Evolutionary conservation across 1,140 invertebrate species (phyloP).

Genomic region (Neodiprion fabricii): DNA sequence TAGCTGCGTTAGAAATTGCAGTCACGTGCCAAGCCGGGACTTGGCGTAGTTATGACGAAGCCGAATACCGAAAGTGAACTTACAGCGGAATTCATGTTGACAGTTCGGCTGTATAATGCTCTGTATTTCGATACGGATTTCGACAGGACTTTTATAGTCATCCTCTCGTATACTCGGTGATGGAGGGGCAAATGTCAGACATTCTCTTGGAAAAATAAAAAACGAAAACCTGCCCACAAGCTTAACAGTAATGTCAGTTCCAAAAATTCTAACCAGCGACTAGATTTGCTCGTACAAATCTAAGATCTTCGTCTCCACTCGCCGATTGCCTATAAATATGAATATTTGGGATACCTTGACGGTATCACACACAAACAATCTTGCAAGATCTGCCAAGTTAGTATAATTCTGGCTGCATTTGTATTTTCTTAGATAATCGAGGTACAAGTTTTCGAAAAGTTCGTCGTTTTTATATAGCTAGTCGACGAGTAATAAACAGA

Average conservation of each 20-base stretch:
- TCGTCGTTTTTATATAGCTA: too few relatives aligned
- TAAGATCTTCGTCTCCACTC: too few relatives aligned
- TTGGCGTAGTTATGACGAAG: not conserved
- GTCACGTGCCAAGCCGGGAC: not conserved
- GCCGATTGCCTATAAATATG: too few relatives aligned
- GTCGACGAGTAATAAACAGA: too few relatives aligned
- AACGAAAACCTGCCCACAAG: not conserved
- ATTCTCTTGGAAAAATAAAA: not conserved
- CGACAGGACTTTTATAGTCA: not conserved
- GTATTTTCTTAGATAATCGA: too few relatives aligned
- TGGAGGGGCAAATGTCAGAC: slow-evolving; percentile 3
- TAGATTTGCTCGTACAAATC: too few relatives aligned
- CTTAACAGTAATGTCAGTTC: not conserved
- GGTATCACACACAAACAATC: too few relatives aligned
- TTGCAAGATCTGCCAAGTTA: too few relatives aligned
- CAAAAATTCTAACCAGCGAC: too few relatives aligned
- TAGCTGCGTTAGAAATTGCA: not conserved
- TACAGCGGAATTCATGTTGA: not conserved
- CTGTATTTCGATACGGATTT: not conserved
- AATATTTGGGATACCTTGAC: too few relatives aligned
- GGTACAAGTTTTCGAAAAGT: too few relatives aligned
- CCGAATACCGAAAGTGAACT: not conserved
- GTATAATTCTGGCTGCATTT: too few relatives aligned
- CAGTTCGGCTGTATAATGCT: not conserved
- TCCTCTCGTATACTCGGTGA: not conserved